phyloP scores from a whole-genome alignment of 1,140 invertebrate genomes.

The Drosophila kurseongensis region DNA sequence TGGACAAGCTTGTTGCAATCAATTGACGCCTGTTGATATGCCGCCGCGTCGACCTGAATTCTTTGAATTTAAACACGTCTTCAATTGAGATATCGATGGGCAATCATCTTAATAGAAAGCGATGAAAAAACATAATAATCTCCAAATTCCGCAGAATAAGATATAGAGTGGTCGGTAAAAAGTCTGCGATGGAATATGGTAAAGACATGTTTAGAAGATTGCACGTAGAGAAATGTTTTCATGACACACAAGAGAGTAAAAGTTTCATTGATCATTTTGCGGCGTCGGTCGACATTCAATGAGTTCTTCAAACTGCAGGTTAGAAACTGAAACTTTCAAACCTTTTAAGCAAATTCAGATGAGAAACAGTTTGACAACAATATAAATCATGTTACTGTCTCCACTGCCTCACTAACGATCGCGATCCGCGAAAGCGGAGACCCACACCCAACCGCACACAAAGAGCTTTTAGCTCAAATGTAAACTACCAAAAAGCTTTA shows the following conservation, averaged over 20 bases:
- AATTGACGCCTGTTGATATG: background rate
- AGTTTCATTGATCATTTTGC: conserved; percentile 11
- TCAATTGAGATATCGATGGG: background rate
- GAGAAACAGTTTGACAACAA: background rate
- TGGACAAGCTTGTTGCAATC: conserved; percentile 12
- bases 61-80: conserved; percentile 28
- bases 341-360: background rate
- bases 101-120: background rate
- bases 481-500: background rate
- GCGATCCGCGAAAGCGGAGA: background rate
- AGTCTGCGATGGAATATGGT: background rate
- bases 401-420: background rate
- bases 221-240: background rate
- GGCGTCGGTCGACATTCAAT: background rate
- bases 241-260: conserved; percentile 2
- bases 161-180: background rate
- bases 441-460: background rate
- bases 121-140: background rate
- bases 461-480: background rate
- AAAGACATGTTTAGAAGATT: conserved; percentile 5
- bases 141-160: background rate
- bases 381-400: background rate
- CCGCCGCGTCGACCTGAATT: background rate
- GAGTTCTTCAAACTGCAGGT: background rate
- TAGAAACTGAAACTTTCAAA: background rate